Percentiles rank a stretch among this genome's conserved stretches.
Evolutionary conservation across 2,113 vertebrate species (phyloP).

Genomic region (Emydocephalus ijimae): DNA sequence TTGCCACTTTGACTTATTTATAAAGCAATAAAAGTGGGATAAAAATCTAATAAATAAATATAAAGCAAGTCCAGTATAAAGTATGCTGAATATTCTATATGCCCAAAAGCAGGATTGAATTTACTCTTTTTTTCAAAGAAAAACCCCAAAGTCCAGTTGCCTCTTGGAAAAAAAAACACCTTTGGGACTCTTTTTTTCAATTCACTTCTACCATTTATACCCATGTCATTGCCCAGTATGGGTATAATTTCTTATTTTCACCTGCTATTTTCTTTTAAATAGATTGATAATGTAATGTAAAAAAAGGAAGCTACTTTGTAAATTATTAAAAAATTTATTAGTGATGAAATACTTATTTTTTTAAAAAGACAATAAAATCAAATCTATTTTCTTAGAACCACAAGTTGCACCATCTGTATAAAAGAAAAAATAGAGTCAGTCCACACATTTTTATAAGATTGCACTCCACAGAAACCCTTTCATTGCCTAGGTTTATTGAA

Average conservation of each 20-base stretch:
- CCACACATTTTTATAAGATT: slow-evolving; percentile 3
- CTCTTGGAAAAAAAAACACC: no score
- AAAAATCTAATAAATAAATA: neutral
- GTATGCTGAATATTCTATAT: neutral
- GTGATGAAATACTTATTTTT: neutral
- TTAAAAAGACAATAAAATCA: neutral
- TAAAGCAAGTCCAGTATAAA: neutral
- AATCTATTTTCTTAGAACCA: neutral
- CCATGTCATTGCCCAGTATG: neutral
- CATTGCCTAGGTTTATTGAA: neutral
- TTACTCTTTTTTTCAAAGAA: neutral
- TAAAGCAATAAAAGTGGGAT: neutral
- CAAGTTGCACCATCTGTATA: slow-evolving; percentile 40
- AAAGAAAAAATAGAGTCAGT: slow-evolving; percentile 24
- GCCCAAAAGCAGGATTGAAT: neutral
- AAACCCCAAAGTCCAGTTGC: no score
- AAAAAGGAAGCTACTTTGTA: neutral
- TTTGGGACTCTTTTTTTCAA: neutral
- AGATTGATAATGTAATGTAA: neutral
- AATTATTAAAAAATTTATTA: neutral
- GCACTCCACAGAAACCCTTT: neutral
- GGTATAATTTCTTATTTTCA: neutral
- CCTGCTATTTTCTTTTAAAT: neutral
- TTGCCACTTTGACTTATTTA: neutral
- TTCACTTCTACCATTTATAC: neutral